Base-by-base conservation (phyloP, 1,140 invertebrate species). In the Euura lappo region DNA sequence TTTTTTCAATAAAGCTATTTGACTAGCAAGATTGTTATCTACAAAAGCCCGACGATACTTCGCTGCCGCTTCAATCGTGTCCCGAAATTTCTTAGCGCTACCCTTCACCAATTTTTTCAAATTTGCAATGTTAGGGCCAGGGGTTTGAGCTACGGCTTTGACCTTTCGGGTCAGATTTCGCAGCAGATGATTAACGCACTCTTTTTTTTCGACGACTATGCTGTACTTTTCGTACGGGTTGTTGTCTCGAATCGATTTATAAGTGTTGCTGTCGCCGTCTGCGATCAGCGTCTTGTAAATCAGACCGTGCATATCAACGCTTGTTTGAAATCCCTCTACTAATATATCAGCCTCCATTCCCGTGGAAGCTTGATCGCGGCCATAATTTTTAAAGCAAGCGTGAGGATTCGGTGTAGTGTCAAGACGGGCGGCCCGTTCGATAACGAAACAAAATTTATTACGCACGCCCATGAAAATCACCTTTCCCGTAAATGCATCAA, bases 271-370 rank as follows among this genome's bases (percentile, higher is more conserved):
- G 68, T 85, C 84, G 2, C 82, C 83, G 76, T 86, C 85, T 8
- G 78, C 77, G 51, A 86, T 80, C 2, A 86, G 11, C 44, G 71
- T 73, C 8, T 72, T 74, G 69, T 84, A 85, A 46, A 80, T 79
- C 1, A 84, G 13, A 11, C 77, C 79, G 70, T 84, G 74, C 72
- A 75, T 76, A 45, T 78, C 68, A 73, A 79, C 45, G 44, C 83
- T 81, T 69, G 68, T 5, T 75, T 77, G 45, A 76, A 85, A 84
- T 47, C 87, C 79, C 80, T 85, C 75, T 73, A 84, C 71, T 45
- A 89, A 80, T 7, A 84, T 83, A 70, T 81, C 78, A 10, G 79
- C 42, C 74, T 89, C 87, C 86, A 89, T 89, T 6, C 75, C 76
- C 3, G 80, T 82, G 3, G 85, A 84, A 46, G 70, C 68, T 13